These are phyloP conservation scores for Notiomystis cincta DNA, from an alignment of 2,113 vertebrate species.

Conservation along the genomic window DNA sequence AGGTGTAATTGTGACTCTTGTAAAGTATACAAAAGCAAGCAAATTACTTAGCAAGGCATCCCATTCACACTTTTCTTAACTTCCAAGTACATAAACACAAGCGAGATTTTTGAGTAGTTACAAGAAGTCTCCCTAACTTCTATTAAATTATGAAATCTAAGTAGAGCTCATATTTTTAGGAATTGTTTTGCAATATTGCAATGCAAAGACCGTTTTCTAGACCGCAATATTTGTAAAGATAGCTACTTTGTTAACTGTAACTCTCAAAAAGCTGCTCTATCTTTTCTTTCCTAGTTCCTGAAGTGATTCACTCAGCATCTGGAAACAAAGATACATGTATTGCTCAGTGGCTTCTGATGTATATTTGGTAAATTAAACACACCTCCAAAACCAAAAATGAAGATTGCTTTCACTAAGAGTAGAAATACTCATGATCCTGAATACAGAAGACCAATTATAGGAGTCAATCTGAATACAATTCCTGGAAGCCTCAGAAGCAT, in stretches of 20 bases:
- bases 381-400: neutral
- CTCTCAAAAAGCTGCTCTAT: neutral
- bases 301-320: neutral
- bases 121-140: neutral
- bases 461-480: slow-evolving; percentile 2
- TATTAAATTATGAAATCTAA: neutral
- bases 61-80: neutral
- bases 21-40: neutral
- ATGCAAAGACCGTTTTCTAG: neutral
- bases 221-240: neutral
- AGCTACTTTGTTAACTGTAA: neutral
- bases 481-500: neutral
- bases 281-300: neutral
- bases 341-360: neutral
- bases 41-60: neutral
- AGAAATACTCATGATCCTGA: neutral
- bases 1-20: neutral
- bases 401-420: neutral
- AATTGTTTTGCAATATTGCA: neutral
- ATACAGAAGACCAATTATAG: neutral
- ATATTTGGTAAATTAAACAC: neutral
- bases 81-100: neutral
- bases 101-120: neutral
- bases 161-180: neutral
- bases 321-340: neutral